A percentile compares a stretch with the other conserved stretches of the same genome.
phyloP scores from a whole-genome alignment of 2,888 invertebrate species.

The Diarsia rubi region DNA sequence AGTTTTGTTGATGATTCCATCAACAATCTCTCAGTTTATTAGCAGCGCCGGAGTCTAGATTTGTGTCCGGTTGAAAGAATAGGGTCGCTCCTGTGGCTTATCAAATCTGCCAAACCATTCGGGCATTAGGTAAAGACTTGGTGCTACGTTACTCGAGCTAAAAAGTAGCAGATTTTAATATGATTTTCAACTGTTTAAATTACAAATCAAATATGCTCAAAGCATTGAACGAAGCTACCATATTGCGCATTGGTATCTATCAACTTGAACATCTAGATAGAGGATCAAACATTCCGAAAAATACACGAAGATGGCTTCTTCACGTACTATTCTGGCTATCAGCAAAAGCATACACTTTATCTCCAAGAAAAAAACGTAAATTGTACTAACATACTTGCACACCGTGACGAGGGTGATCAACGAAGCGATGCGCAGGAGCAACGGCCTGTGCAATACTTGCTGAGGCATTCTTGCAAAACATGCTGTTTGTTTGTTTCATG shows the following conservation, averaged over 20 bases:
- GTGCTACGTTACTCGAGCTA: not conserved
- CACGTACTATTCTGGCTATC: not conserved
- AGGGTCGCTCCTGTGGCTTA: no score
- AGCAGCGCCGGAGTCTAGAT: not conserved
- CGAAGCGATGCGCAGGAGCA: constrained; percentile 74
- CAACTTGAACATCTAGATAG: not conserved
- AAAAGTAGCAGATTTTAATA: not conserved
- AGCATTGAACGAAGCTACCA: not conserved
- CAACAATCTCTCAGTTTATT: not conserved
- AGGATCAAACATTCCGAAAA: not conserved
- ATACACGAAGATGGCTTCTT: no score
- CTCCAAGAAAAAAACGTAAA: constrained; percentile 56
- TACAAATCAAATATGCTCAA: not conserved
- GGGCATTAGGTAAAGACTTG: not conserved
- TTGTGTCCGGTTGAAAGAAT: not conserved
- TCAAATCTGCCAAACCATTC: not conserved
- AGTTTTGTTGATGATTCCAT: not conserved
- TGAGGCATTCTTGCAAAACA: constrained; percentile 60
- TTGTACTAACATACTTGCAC: constrained; percentile 63
- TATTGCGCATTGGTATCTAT: not conserved
- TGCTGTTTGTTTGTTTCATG: constrained; percentile 49
- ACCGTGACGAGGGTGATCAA: constrained; percentile 76
- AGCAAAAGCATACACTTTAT: constrained; percentile 42
- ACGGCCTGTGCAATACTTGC: constrained; percentile 76
- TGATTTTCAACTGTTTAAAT: not conserved